A percentile compares a stretch with the other conserved stretches of the same genome.
Evolutionary conservation across 2,113 vertebrate species (phyloP).

Genomic region (Forbesichthys papilliferus): DNA sequence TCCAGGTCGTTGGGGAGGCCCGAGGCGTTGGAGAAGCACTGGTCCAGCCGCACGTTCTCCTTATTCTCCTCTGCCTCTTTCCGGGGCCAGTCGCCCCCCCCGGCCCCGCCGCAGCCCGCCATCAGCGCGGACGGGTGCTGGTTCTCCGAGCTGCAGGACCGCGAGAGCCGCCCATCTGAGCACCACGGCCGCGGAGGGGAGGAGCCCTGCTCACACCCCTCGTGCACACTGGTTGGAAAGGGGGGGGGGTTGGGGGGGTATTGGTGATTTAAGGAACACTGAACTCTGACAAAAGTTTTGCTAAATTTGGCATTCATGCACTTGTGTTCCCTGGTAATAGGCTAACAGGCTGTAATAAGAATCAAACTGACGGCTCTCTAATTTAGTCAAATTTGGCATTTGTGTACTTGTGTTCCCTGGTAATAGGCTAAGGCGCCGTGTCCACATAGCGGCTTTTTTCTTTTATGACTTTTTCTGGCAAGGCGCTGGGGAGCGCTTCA

Average conservation of each 20-base stretch:
- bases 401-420: no score
- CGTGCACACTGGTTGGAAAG: conserved; percentile 78
- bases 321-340: no score
- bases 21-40: conserved; percentile 83
- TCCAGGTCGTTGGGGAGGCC: conserved; percentile 83
- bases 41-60: conserved; percentile 89
- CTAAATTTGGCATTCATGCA: no score
- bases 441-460: no score
- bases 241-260: conserved; percentile 1
- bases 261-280: neutral
- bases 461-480: no score
- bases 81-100: conserved; percentile 67
- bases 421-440: no score
- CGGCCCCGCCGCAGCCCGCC: conserved; percentile 42
- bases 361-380: no score
- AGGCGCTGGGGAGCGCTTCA: no score
- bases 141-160: conserved; percentile 85
- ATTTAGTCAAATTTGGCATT: no score
- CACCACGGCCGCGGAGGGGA: conserved; percentile 84
- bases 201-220: conserved; percentile 83
- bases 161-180: conserved; percentile 80
- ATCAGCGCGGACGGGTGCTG: conserved; percentile 49
- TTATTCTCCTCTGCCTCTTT: conserved; percentile 96
- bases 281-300: no score
- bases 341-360: no score